Percentiles rank a stretch among this genome's conserved stretches.
Evolutionary conservation across 2,888 invertebrate genomes (phyloP).

Genomic region (Cheiracanthium punctorium): DNA sequence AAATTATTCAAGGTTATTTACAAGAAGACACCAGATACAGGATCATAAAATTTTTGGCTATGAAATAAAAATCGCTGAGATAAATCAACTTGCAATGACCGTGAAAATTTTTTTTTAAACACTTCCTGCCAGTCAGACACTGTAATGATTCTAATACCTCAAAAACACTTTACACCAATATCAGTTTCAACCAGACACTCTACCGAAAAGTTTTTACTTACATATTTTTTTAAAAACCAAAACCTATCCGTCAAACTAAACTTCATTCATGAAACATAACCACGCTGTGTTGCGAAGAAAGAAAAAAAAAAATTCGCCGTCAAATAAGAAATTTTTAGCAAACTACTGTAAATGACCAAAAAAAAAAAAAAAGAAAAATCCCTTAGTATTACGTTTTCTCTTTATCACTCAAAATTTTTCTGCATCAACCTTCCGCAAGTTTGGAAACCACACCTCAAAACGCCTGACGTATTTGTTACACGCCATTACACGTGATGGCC

Average conservation of each 20-base stretch:
- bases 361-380: no score
- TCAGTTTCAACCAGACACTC: not conserved
- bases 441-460: constrained; percentile 26
- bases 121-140: no score
- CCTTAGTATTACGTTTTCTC: not conserved
- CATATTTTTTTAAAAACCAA: not conserved
- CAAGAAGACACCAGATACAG: no score
- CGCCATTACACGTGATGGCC: constrained; percentile 53
- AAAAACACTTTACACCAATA: not conserved
- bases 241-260: not conserved
- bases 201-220: not conserved
- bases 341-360: not conserved
- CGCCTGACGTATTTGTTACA: constrained; percentile 58
- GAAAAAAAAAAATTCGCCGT: no score
- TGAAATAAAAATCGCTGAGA: no score
- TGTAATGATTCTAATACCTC: no score
- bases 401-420: constrained; percentile 14
- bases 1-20: no score
- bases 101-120: no score
- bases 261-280: not conserved
- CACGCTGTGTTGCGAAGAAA: no score
- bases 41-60: no score
- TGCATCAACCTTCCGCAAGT: constrained; percentile 16
- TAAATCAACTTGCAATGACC: no score
- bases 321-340: not conserved